Evolutionary conservation across 1,140 invertebrate genomes (phyloP), one percentile per base, ranked within the genome.

Genomic region (Tetragonula clypearis): DNA sequence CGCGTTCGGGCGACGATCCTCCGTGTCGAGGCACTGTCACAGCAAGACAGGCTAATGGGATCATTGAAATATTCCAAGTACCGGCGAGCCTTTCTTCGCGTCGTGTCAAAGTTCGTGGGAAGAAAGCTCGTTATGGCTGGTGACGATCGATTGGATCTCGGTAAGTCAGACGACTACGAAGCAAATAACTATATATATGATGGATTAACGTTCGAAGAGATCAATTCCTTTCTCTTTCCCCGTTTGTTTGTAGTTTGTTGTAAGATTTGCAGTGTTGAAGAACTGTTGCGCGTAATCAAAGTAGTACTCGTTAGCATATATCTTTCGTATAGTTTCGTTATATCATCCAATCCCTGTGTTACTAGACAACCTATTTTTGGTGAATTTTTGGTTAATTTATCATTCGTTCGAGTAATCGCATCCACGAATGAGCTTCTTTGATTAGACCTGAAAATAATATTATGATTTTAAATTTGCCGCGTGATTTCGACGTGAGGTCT

Each of bases 1-100:
- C 60, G 79, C 81, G 80, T 87, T 76, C 81, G 62, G 74, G 6
- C 41, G 69, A 82, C 85, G 69, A 75, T 76, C 68, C 78, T 69
- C 74, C 82, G 49, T 49, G 41, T 81, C 80, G 82, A 87, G 75
- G 86, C 84, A 68, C 56, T 68, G 76, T 89, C 74, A 21, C 41
- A 72, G 56, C 82, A 56, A 55, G 68, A 49, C 41, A 60, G 76
- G 84, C 80, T 89, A 88, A 89, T 88, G 80, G 84, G 81, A 88
- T 86, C 88, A 80, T 82, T 66, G 84, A 84, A 77, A 86, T 89
- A 88, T 88, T 86, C 80, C 9, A n/a, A 35, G 78, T 30, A 30
- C 19, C 35, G 35, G n/a, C 62, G 53, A 41, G 41, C 26, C 30
- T 55, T 72, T 58, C 41, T 49, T 49, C 41, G 41, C 68, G 19